These are phyloP conservation scores for Carpatolechia fugitivella DNA, from an alignment of 2,888 invertebrate genomes.

Conservation along the genomic window DNA sequence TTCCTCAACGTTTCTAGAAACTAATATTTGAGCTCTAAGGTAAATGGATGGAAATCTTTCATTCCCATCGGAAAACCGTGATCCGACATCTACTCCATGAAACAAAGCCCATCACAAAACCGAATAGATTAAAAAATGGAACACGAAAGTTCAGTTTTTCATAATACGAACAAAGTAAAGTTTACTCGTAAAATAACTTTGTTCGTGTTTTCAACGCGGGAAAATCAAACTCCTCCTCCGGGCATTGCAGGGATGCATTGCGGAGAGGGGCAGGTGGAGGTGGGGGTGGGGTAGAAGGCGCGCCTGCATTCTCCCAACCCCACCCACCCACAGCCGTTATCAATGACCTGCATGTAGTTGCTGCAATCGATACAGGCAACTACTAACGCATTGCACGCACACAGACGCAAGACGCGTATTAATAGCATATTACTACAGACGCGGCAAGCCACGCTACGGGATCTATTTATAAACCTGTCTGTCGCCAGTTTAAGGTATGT, in stretches of 20 bases:
- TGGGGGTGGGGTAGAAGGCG: background rate
- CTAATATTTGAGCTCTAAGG: too few relatives aligned
- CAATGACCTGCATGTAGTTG: slow-evolving; percentile 10
- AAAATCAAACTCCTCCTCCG: background rate
- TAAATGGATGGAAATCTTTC: too few relatives aligned
- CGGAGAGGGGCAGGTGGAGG: background rate
- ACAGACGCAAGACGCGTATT: background rate
- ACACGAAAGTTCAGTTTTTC: too few relatives aligned
- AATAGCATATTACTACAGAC: slow-evolving; percentile 4
- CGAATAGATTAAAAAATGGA: too few relatives aligned
- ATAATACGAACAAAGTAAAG: background rate
- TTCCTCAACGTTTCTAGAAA: too few relatives aligned
- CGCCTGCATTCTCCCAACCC: background rate
- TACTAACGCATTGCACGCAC: background rate
- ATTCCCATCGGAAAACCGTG: too few relatives aligned
- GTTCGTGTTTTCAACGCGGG: background rate
- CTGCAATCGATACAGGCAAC: slow-evolving; percentile 1
- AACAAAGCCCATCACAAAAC: too few relatives aligned
- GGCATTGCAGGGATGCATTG: background rate
- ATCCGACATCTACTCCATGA: too few relatives aligned
- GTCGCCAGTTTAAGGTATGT: background rate
- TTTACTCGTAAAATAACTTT: background rate
- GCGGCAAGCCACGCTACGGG: background rate
- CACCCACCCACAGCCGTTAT: background rate
- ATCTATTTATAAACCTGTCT: background rate